phyloP scores from a whole-genome alignment of 2,797 vertebrate species.

The Eospalax fontanierii region DNA sequence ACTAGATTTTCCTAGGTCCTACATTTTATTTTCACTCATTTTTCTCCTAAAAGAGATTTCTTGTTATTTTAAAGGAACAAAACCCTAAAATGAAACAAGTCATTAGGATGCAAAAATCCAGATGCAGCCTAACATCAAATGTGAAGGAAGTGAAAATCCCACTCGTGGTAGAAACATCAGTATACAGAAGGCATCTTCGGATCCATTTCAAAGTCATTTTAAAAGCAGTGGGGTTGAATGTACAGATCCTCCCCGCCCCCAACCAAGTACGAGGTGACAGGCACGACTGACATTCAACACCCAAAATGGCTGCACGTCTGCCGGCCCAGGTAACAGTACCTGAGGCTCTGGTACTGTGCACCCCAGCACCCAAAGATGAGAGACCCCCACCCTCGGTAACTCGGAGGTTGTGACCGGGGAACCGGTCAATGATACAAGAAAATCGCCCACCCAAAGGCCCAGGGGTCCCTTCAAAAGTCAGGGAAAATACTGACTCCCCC shows the following conservation, averaged over 20 bases:
- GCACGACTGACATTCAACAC: constrained; percentile 47
- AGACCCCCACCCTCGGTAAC: neutral
- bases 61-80: neutral
- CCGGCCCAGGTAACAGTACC: constrained; percentile 59
- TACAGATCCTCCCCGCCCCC: neutral
- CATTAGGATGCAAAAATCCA: constrained; percentile 25
- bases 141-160: constrained; percentile 15
- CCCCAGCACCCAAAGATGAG: neutral
- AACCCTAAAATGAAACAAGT: constrained; percentile 32
- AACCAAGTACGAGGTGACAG: constrained; percentile 3
- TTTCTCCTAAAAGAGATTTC: constrained; percentile 39
- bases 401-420: neutral
- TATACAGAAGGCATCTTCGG: neutral
- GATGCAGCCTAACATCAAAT: constrained; percentile 22
- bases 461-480: neutral
- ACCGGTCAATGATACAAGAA: neutral
- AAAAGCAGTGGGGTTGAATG: neutral
- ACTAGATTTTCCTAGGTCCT: constrained; percentile 8
- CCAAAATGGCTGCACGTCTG: constrained; percentile 81
- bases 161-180: neutral
- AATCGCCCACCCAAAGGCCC: neutral
- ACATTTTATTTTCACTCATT: constrained; percentile 40
- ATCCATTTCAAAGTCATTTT: neutral
- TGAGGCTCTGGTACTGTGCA: neutral
- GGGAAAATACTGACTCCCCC: neutral